Percentiles rank a stretch among this genome's conserved stretches.
Conservation (phyloP, 2,113 vertebrate genomes). For the Mus pahari region DNA sequence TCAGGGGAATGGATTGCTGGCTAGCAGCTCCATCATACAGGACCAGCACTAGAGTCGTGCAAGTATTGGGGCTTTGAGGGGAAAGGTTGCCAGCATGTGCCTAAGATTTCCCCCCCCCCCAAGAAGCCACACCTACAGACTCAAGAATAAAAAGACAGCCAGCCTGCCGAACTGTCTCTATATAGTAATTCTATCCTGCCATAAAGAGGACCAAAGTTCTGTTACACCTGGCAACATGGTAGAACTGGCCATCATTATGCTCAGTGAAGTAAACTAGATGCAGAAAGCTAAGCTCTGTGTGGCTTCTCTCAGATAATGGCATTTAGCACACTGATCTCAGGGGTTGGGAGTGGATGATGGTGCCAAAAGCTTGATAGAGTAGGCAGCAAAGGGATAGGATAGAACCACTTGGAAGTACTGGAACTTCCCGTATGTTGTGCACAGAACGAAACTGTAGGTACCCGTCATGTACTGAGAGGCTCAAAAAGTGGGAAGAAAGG, state of each 20-base stretch:
- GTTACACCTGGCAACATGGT: not conserved
- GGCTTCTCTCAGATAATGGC: too few relatives aligned
- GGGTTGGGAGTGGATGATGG: too few relatives aligned
- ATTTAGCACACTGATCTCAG: not conserved
- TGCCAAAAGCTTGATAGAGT: not conserved
- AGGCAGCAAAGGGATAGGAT: not conserved
- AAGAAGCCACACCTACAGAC: not conserved
- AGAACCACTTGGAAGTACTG: not conserved
- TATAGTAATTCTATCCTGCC: not conserved
- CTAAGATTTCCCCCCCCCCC: not conserved
- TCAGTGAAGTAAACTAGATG: not conserved
- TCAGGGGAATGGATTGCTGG: too few relatives aligned
- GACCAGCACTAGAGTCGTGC: not conserved
- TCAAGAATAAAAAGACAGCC: not conserved
- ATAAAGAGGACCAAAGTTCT: not conserved
- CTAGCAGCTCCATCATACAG: accelerated
- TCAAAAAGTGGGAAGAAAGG: not conserved
- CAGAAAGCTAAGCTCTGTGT: not conserved
- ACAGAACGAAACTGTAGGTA: not conserved
- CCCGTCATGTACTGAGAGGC: not conserved
- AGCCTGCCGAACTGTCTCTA: too few relatives aligned
- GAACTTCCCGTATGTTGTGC: accelerated
- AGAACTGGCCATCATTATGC: too few relatives aligned
- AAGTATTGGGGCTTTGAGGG: not conserved
- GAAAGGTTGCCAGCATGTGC: not conserved